Percentiles rank a stretch among this genome's conserved stretches.
Conservation (phyloP, 64 coral and sea anemone genomes). For the Pocillopora damicornis region DNA sequence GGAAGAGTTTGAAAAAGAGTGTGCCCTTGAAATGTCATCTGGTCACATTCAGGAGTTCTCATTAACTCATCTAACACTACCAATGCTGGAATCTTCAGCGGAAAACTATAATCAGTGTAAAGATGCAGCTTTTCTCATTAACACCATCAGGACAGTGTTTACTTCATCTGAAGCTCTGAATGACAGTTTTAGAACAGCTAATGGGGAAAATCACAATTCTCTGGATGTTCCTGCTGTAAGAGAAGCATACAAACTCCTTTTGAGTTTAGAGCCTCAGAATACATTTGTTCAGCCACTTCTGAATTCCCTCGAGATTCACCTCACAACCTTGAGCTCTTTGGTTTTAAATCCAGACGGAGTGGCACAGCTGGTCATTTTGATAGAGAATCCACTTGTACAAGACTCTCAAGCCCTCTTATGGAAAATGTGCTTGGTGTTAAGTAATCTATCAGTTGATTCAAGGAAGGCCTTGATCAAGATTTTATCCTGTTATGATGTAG, state of each 20-base stretch:
- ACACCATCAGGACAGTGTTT: constrained; percentile 98
- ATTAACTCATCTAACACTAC: constrained; percentile 87
- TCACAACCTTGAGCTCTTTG: constrained; percentile 57
- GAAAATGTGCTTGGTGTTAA: constrained; percentile 72
- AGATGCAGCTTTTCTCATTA: constrained; percentile 85
- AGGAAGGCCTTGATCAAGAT: constrained; percentile 34
- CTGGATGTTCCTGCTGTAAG: constrained; percentile 72
- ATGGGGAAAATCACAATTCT: constrained; percentile 5
- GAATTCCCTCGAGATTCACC: constrained; percentile 91
- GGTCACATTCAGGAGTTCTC: constrained; percentile 88
- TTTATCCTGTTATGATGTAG: constrained; percentile 54
- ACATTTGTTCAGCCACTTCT: constrained; percentile 60
- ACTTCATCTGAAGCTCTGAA: constrained; percentile 85
- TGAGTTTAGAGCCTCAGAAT: constrained; percentile 68
- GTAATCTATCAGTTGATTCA: constrained; percentile 50
- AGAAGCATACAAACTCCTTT: constrained; percentile 76
- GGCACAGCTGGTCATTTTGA: constrained; percentile 70
- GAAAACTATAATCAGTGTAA: constrained; percentile 80
- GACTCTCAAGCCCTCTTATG: constrained; percentile 57
- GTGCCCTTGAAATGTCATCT: constrained; percentile 97
- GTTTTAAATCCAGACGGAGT: constrained; percentile 61
- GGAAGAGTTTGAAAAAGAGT: constrained; percentile 94
- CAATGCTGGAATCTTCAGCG: constrained; percentile 81
- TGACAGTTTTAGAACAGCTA: constrained; percentile 78
- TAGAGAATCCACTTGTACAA: constrained; percentile 86